Conservation (phyloP, 2,888 invertebrate genomes). For the Gandaritis pyraliata region DNA sequence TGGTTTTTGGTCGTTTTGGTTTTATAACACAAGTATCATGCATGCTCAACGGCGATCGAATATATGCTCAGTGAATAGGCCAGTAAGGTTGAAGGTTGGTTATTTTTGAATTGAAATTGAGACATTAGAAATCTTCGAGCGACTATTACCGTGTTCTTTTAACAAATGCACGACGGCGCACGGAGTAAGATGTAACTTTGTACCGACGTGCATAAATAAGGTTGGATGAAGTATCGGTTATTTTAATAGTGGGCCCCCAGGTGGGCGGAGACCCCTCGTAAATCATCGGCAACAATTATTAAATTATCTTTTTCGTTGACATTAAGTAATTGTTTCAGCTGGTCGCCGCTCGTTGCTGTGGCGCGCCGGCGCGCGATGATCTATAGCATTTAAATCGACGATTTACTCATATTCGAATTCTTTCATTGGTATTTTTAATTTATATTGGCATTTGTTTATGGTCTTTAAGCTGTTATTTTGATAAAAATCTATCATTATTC, state of each 20-base stretch:
- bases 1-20: slow-evolving; percentile 56
- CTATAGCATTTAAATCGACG: slow-evolving; percentile 70
- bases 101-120: slow-evolving; percentile 67
- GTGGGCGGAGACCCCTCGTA: slow-evolving; percentile 78
- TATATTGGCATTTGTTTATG: slow-evolving; percentile 32
- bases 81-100: slow-evolving; percentile 52
- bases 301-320: slow-evolving; percentile 84
- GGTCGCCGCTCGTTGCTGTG: slow-evolving; percentile 65
- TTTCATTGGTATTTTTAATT: slow-evolving; percentile 57
- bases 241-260: slow-evolving; percentile 77
- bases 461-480: slow-evolving; percentile 14
- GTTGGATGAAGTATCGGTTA: slow-evolving; percentile 73
- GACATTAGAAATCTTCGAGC: slow-evolving; percentile 82
- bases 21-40: slow-evolving; percentile 57
- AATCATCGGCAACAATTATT: slow-evolving; percentile 82
- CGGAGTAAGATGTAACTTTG: slow-evolving; percentile 81
- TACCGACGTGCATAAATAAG: slow-evolving; percentile 78
- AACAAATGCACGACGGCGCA: slow-evolving; percentile 78
- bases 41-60: slow-evolving; percentile 51
- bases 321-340: slow-evolving; percentile 82
- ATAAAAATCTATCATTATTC: slow-evolving; percentile 13
- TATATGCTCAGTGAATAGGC: slow-evolving; percentile 40
- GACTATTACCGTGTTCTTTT: slow-evolving; percentile 82
- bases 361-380: slow-evolving; percentile 68
- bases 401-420: slow-evolving; percentile 62